Base-by-base conservation (phyloP, 1,140 invertebrate species). In the Cydia fagiglandana region DNA sequence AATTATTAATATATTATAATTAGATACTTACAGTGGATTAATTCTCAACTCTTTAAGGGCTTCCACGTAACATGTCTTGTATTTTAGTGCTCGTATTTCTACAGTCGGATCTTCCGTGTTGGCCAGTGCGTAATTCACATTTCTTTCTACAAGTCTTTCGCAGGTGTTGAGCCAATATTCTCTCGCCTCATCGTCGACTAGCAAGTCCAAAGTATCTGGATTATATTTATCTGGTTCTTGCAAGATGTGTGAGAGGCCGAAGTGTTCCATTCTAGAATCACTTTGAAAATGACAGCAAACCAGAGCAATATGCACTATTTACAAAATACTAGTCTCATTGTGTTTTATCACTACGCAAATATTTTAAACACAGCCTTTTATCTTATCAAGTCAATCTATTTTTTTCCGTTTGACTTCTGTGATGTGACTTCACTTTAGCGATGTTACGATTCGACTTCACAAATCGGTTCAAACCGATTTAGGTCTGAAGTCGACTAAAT, bases 151-250 rank as follows among this genome's bases (percentile, higher is more conserved):
- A 66, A 97, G 96, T 81, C 97, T 95, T 87, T 98, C 96, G 86
- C 99, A 97, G 88, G 98, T 98, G 74, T 96, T 94, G 66, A 99
- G 93, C 98, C 98, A 99, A 93, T 99, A 99, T 79, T 96, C 95
- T 82, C 98, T 95, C 20, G 98, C 98, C 90, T 97, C 96, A 79
- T 94, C 93, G 93, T 99, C 97, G 83, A 95, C 94, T 68, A 96
- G 95, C 13, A 99, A 94, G 93, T 99, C 97, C 73, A 98, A 96
- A 20, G 97, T 97, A 91, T 99, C 98, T 17, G 98, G 97, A 87
- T 95, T 95, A 92, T 99, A 99, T 83, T 91, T 91, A 88, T 91
- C 89, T 81, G 91, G 90, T 76, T 91, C 90, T 56, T 84, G 86
- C 73, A 93, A 82, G 80, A 93, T 89, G 77, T 91, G 90, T 38